Evolutionary conservation across 2,888 invertebrate genomes (phyloP).

Genomic region (Coecobrya sp.): DNA sequence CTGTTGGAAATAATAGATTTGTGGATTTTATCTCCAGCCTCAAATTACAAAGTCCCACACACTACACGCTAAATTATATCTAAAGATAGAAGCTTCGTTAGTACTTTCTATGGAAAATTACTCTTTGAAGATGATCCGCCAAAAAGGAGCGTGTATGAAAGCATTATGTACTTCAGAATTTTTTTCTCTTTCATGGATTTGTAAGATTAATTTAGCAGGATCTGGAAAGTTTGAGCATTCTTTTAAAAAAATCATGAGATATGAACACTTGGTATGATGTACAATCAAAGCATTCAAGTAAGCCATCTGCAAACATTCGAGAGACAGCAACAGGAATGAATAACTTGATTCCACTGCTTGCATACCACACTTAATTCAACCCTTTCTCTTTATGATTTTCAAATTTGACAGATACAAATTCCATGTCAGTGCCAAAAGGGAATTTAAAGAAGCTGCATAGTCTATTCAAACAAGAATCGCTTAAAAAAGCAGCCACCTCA

Average conservation of each 20-base stretch:
- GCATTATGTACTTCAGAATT: no score
- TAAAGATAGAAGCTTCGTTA: background rate
- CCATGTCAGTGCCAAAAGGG: constrained; percentile 73
- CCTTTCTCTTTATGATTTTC: constrained; percentile 48
- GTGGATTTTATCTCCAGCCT: background rate
- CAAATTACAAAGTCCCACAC: background rate
- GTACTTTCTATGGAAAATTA: background rate
- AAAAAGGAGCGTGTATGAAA: background rate
- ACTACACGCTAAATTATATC: background rate
- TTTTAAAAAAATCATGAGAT: background rate
- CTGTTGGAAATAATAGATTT: no score
- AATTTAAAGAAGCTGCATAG: constrained; percentile 36
- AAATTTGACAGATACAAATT: constrained; percentile 77
- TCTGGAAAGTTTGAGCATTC: no score
- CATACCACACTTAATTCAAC: background rate
- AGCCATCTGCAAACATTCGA: background rate
- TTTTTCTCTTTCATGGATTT: no score
- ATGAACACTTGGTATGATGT: background rate
- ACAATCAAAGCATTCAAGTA: background rate
- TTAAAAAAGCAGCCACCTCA: background rate
- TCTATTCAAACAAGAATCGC: constrained; percentile 39
- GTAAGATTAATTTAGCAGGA: no score
- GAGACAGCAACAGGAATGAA: background rate
- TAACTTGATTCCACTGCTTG: background rate
- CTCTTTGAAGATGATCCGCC: background rate